These are phyloP conservation scores for Hydrolagus colliei DNA, from an alignment of 2,797 vertebrate genomes.

Conservation along the genomic window DNA sequence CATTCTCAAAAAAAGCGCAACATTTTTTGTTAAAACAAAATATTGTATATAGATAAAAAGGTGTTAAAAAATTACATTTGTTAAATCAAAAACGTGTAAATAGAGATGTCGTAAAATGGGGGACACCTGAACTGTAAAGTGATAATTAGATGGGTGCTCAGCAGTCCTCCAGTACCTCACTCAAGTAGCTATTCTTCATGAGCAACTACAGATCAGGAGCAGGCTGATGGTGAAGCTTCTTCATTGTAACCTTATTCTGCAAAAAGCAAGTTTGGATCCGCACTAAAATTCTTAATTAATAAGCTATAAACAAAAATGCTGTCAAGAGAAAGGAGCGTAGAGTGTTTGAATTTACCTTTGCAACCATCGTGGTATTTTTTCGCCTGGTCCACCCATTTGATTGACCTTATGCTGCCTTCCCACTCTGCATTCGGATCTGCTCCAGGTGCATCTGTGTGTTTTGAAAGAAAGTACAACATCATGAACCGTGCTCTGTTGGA, in stretches of 20 bases:
- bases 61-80: too few species aligned
- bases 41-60: too few species aligned
- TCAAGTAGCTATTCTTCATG: too few species aligned
- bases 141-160: too few species aligned
- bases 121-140: too few species aligned
- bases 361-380: neutral
- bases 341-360: conserved; percentile 1
- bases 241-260: neutral
- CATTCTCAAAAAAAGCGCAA: too few species aligned
- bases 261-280: neutral
- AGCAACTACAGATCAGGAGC: too few species aligned
- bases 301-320: neutral
- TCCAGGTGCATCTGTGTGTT: conserved; percentile 17
- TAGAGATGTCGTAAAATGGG: too few species aligned
- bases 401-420: conserved; percentile 6
- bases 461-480: neutral
- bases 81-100: too few species aligned
- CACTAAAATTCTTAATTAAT: neutral
- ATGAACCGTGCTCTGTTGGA: neutral
- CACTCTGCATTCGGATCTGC: conserved; percentile 23
- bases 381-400: conserved; percentile 27
- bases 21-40: too few species aligned
- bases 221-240: neutral
- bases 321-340: too few species aligned
- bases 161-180: too few species aligned